Conservation (phyloP, 2,113 vertebrate genomes). For the Campylomormyrus tamandua region DNA sequence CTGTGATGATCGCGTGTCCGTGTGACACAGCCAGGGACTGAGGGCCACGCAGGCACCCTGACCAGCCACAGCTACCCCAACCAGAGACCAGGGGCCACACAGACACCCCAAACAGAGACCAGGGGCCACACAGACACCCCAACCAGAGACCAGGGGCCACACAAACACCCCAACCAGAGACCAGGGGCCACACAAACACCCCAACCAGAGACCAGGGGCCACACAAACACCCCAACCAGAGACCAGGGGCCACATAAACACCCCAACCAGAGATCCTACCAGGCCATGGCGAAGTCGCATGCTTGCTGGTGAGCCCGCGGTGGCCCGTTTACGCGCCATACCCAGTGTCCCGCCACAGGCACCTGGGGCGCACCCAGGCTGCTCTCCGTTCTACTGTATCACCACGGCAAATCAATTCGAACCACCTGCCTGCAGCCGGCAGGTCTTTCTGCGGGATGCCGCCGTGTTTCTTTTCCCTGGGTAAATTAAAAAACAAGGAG, state of each 20-base stretch:
- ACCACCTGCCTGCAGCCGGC: slow-evolving; percentile 67
- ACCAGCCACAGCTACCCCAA: not conserved
- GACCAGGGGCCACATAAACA: not conserved
- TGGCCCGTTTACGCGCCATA: not conserved
- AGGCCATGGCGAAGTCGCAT: not conserved
- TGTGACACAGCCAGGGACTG: slow-evolving; percentile 1
- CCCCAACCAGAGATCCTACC: not conserved
- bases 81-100: not conserved
- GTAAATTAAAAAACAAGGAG: not conserved
- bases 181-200: not conserved
- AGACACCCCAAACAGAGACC: not conserved
- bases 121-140: not conserved
- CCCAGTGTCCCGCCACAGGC: slow-evolving; percentile 7
- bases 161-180: not conserved
- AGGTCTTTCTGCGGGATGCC: not conserved
- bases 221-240: not conserved
- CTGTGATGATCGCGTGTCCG: not conserved
- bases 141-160: not conserved
- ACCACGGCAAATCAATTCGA: slow-evolving; percentile 63
- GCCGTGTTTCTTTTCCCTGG: not conserved
- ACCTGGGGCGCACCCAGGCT: slow-evolving; percentile 38
- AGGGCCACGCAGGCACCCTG: not conserved
- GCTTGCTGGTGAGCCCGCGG: not conserved
- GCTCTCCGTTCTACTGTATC: slow-evolving; percentile 42
- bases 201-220: not conserved